phyloP scores from a whole-genome alignment of 2,113 vertebrate species.

The Rhinogobius similis region DNA sequence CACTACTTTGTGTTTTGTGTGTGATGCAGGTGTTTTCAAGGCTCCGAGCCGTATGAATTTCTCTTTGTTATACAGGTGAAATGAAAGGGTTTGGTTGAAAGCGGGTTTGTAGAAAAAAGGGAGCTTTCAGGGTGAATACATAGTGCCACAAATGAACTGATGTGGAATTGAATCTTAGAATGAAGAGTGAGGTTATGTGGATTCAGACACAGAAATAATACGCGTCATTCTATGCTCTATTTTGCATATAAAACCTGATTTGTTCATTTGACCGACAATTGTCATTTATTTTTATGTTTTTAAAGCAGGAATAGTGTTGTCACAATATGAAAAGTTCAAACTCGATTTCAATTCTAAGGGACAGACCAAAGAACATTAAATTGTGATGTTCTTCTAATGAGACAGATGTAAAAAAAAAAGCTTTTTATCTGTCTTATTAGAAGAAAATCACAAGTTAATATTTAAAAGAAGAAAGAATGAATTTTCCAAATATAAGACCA shows the following conservation, averaged over 20 bases:
- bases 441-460: too few relatives aligned
- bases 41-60: conserved; percentile 14
- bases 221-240: neutral
- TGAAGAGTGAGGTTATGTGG: neutral
- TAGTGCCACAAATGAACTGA: neutral
- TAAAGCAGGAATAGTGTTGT: neutral
- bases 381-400: too few relatives aligned
- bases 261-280: neutral
- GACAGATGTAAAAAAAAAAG: too few relatives aligned
- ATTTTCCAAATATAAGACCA: too few relatives aligned
- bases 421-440: too few relatives aligned
- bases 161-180: neutral
- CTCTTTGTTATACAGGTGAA: conserved; percentile 2
- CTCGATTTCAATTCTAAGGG: too few relatives aligned
- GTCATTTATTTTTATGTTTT: neutral
- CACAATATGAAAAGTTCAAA: too few relatives aligned
- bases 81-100: neutral
- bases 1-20: neutral
- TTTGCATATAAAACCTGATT: neutral
- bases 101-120: neutral
- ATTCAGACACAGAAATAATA: neutral
- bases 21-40: conserved; percentile 25
- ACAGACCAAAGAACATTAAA: too few relatives aligned
- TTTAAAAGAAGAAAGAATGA: too few relatives aligned
- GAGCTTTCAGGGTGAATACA: neutral